Evolutionary conservation across 1,140 invertebrate genomes (phyloP).

Genomic region (Piezodorus guildinii): DNA sequence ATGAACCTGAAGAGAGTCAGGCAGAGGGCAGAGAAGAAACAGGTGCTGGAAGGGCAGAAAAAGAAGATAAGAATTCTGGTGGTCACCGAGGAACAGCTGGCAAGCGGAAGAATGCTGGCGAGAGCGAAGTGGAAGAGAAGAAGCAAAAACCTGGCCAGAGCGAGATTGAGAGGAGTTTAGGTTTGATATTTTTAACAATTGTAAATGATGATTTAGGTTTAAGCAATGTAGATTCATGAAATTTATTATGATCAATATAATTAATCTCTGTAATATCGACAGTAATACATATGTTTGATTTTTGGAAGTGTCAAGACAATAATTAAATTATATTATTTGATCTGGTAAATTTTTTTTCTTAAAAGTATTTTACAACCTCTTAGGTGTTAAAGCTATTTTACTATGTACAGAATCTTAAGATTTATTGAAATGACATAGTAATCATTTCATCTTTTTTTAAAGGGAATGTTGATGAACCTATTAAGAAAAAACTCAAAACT

Average conservation of each 20-base stretch:
- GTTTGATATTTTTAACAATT: slow-evolving; percentile 28
- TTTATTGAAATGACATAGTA: no score
- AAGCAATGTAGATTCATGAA: no score
- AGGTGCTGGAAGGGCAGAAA: slow-evolving; percentile 27
- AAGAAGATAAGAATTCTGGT: slow-evolving; percentile 33
- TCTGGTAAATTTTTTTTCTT: no score
- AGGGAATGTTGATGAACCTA: slow-evolving; percentile 44
- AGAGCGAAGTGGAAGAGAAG: slow-evolving; percentile 31
- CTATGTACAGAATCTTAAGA: no score
- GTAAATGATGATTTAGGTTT: no score
- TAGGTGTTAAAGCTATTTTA: not conserved
- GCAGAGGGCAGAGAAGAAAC: slow-evolving; percentile 33
- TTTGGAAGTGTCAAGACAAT: no score
- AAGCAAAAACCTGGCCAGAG: slow-evolving; percentile 44
- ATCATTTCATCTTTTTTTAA: slow-evolving; percentile 1
- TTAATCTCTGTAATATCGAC: no score
- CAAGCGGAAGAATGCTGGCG: slow-evolving; percentile 25
- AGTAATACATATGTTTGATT: no score
- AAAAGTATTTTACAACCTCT: no score
- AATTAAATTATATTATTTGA: no score
- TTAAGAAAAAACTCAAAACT: slow-evolving; percentile 49
- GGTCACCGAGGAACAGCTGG: slow-evolving; percentile 29
- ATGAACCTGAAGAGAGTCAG: slow-evolving; percentile 26
- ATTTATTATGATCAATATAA: no score
- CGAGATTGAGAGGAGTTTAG: slow-evolving; percentile 49